Conservation (phyloP, 1,140 invertebrate species). For the Calephelis nemesis region DNA sequence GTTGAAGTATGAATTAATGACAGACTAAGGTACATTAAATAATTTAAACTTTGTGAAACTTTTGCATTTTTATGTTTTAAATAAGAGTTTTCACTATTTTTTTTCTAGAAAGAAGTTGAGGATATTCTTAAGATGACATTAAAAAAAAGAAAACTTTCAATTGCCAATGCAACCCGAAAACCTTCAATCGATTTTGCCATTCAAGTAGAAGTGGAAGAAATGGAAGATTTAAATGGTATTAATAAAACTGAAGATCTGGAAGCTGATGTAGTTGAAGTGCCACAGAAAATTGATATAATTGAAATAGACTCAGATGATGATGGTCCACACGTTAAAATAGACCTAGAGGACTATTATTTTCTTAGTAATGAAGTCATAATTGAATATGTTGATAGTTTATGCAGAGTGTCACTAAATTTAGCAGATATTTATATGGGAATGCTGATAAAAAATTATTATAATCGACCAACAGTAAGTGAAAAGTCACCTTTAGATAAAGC, state of each 20-base stretch:
- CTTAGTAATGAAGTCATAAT: not conserved
- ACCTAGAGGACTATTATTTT: not conserved
- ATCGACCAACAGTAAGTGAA: not conserved
- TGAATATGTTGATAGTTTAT: slow-evolving; percentile 1
- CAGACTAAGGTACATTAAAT: too few species aligned
- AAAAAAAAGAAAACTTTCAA: slow-evolving; percentile 11
- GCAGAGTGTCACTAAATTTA: not conserved
- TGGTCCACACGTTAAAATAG: not conserved
- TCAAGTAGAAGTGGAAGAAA: slow-evolving; percentile 29
- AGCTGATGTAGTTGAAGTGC: not conserved
- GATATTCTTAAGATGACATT: not conserved
- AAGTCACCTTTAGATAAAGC: not conserved
- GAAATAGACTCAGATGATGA: slow-evolving; percentile 8
- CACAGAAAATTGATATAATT: not conserved
- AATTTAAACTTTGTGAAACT: too few species aligned
- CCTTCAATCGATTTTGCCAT: slow-evolving; percentile 20
- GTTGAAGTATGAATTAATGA: too few species aligned
- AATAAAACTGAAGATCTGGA: not conserved
- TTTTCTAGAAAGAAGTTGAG: slow-evolving; percentile 14
- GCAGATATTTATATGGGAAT: not conserved
- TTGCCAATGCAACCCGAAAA: not conserved
- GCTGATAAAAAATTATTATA: slow-evolving; percentile 1
- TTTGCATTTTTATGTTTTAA: too few species aligned
- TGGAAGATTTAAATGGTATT: not conserved
- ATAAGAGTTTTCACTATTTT: not conserved